Conservation (phyloP, 2,113 vertebrate genomes). For the Plestiodon gilberti region DNA sequence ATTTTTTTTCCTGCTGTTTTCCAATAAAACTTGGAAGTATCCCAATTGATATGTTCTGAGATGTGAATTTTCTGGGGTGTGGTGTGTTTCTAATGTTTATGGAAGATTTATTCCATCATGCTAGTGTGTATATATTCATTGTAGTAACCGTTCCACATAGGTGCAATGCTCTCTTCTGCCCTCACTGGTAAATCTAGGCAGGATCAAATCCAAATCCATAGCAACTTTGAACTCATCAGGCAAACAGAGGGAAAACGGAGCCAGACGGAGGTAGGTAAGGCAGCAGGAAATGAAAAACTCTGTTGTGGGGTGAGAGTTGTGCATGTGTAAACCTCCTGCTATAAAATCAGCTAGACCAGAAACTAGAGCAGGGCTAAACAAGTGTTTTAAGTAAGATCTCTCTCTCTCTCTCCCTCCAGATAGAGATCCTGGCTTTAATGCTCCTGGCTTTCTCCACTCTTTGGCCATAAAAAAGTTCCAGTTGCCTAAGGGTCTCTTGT, state of each 20-base stretch:
- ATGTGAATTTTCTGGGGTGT: not conserved
- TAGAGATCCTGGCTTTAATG: not conserved
- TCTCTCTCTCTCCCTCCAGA: not conserved
- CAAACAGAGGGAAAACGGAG: not conserved
- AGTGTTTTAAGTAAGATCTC: not conserved
- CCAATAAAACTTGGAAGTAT: not conserved
- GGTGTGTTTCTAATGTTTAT: not conserved
- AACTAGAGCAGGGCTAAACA: not conserved
- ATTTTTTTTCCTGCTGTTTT: not conserved
- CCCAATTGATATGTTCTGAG: not conserved
- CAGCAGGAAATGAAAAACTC: not conserved
- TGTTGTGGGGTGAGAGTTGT: not conserved
- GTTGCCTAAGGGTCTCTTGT: not conserved
- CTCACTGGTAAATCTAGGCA: not conserved
- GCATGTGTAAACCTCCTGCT: not conserved
- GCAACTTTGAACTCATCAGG: not conserved
- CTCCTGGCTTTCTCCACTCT: not conserved
- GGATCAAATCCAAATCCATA: not conserved
- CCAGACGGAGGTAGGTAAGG: not conserved
- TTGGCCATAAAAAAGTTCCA: not conserved
- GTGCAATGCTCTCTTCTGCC: not conserved
- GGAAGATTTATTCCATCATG: not conserved
- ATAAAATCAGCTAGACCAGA: not conserved
- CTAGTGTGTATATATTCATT: not conserved
- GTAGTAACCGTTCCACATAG: not conserved